Evolutionary conservation across 2,113 vertebrate genomes (phyloP).

Genomic region (Oceanodroma tethys): DNA sequence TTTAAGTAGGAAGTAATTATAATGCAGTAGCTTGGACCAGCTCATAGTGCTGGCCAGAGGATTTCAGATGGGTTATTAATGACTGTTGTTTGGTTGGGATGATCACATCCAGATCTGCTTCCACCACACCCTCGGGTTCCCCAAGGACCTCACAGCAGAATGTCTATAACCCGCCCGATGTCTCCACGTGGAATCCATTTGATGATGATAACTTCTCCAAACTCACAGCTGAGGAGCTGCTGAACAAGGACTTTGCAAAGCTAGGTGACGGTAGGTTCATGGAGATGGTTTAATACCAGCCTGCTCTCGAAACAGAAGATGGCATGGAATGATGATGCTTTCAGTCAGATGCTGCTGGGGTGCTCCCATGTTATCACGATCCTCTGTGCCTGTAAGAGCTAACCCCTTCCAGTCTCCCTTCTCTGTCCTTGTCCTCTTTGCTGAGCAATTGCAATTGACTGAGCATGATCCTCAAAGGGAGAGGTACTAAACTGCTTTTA

Average conservation of each 20-base stretch:
- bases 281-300: not conserved
- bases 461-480: not conserved
- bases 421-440: not conserved
- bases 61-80: not conserved
- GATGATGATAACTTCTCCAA: conserved; percentile 98
- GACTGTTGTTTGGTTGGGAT: conserved; percentile 23
- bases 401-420: not conserved
- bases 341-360: not conserved
- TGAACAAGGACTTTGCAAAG: conserved; percentile 98
- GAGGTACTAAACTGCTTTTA: not conserved
- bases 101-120: conserved; percentile 84
- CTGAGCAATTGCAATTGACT: not conserved
- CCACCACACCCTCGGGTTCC: conserved; percentile 92
- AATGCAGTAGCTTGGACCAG: not conserved
- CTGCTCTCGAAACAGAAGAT: not conserved
- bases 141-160: conserved; percentile 82
- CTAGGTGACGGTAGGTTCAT: conserved; percentile 83
- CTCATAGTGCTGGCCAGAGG: not conserved
- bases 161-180: conserved; percentile 77
- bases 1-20: not conserved
- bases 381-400: not conserved
- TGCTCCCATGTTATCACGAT: rapidly evolving
- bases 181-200: conserved; percentile 93
- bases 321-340: not conserved
- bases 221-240: conserved; percentile 94